Base-by-base conservation (phyloP, 1,140 invertebrate species). In the Proales similis region DNA sequence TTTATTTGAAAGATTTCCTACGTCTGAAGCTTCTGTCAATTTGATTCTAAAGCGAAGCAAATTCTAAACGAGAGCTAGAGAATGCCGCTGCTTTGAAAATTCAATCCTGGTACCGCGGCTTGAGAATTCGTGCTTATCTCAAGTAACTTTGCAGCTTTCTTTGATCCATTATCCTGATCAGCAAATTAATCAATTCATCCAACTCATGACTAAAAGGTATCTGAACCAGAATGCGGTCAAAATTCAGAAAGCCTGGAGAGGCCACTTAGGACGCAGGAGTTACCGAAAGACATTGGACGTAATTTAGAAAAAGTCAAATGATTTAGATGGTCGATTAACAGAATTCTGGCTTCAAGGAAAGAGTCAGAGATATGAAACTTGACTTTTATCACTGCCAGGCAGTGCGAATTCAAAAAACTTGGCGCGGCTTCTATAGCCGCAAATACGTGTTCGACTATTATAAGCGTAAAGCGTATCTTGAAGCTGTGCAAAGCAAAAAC, bases 371-470 rank as follows among this genome's bases (percentile, higher is more conserved):
- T 17, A 36, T 63, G 45, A 24, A 26, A 19, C 30, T 63, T 11
- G 24, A 63, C 7, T 57, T 33, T 43, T 63, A 63, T 20, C 20
- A 63, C 26, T 19, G 51, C 32, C 42, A 63, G 14, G 62, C 62
- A 2, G 12, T 64, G 46, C 64, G 74, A 70, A 70, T 77, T 30
- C 75, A 77, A 57, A 76, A 74, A 65, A 65, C 70, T 12, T 77
- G 75, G 75, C 47, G 72, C 63, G 75, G 74, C 9, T 76, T 70
- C 57, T 74, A 72, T 65, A 68, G 70, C 6, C 68, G 75, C 26
- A 76, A 75, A 65, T 75, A 76, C 68, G 68, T 73, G 17, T 76
- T 71, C 51, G 70, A 77, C 64, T 76, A 73, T 64, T 70, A 72
- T 66, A 72, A 70, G 36, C 64, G 71, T 20, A 75, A 75, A 66